phyloP scores from a whole-genome alignment of 2,888 invertebrate genomes.

The Exocentrus adspersus region DNA sequence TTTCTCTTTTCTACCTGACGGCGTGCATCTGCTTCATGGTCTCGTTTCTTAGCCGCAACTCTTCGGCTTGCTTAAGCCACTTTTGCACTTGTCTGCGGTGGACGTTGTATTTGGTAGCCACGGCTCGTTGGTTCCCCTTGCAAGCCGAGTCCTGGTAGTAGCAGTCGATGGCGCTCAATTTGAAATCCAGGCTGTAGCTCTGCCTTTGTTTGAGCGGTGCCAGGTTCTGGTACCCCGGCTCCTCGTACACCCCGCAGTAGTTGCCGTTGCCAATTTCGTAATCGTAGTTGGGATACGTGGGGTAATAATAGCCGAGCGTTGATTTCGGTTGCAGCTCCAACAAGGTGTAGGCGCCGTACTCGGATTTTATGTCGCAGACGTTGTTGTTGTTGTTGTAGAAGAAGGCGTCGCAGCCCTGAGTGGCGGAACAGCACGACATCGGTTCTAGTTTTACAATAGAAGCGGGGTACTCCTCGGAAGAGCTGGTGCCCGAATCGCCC shows the following conservation, averaged over 20 bases:
- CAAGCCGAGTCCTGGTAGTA: slow-evolving; percentile 66
- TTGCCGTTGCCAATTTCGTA: slow-evolving; percentile 38
- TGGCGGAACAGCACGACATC: slow-evolving; percentile 57
- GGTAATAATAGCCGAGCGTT: slow-evolving; percentile 62
- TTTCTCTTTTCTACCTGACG: slow-evolving; percentile 52
- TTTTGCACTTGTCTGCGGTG: slow-evolving; percentile 67
- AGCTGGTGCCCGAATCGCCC: slow-evolving; percentile 61
- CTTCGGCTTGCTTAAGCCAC: slow-evolving; percentile 68
- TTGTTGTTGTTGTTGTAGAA: slow-evolving; percentile 53
- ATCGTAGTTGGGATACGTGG: slow-evolving; percentile 52
- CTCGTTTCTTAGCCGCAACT: slow-evolving; percentile 58
- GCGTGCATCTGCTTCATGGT: slow-evolving; percentile 55
- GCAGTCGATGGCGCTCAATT: slow-evolving; percentile 67
- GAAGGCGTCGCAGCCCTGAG: slow-evolving; percentile 31
- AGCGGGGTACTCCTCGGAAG: slow-evolving; percentile 42
- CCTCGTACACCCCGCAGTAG: slow-evolving; percentile 46
- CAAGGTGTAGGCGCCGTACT: slow-evolving; percentile 54
- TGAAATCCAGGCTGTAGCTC: slow-evolving; percentile 66
- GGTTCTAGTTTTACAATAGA: slow-evolving; percentile 40
- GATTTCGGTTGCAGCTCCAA: slow-evolving; percentile 63
- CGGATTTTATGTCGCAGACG: slow-evolving; percentile 51
- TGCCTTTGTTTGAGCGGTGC: slow-evolving; percentile 58
- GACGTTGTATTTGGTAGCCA: slow-evolving; percentile 64
- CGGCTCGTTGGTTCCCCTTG: slow-evolving; percentile 64
- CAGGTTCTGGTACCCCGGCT: slow-evolving; percentile 37